Conservation (phyloP, 2,888 invertebrate genomes). For the Panopea generosa region DNA sequence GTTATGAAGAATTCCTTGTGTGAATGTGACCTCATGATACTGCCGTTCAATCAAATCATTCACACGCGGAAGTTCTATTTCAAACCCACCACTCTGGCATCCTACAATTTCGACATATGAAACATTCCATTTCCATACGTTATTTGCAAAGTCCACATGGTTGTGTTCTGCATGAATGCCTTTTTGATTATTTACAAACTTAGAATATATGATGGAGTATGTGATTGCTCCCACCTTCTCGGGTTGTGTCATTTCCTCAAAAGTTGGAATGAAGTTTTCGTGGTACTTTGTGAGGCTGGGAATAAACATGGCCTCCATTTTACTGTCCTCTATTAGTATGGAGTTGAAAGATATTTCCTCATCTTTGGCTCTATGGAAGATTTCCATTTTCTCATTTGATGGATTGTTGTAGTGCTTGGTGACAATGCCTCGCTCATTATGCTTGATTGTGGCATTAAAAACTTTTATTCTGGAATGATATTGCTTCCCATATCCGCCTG, state of each 20-base stretch:
- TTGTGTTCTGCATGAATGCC: constrained; percentile 94
- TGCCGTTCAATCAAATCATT: constrained; percentile 74
- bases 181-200: constrained; percentile 94
- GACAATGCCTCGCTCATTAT: constrained; percentile 80
- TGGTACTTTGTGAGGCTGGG: constrained; percentile 84
- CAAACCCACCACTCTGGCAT: constrained; percentile 94
- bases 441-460: constrained; percentile 72
- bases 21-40: constrained; percentile 92
- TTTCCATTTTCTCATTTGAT: constrained; percentile 82
- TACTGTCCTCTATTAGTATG: constrained; percentile 73
- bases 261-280: constrained; percentile 82
- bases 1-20: constrained; percentile 94
- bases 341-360: constrained; percentile 78
- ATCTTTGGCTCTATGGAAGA: constrained; percentile 81
- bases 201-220: constrained; percentile 93
- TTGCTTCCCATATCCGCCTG: constrained; percentile 30
- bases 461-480: constrained; percentile 64
- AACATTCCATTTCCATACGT: constrained; percentile 97
- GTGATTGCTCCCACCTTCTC: constrained; percentile 90
- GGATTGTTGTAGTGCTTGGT: constrained; percentile 85
- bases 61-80: constrained; percentile 95
- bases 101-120: constrained; percentile 94
- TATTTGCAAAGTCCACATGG: constrained; percentile 96
- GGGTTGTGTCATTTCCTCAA: constrained; percentile 86
- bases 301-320: constrained; percentile 81